These are phyloP conservation scores for Anthopleura sola DNA, from an alignment of 64 coral and sea anemone genomes.

Conservation along the genomic window DNA sequence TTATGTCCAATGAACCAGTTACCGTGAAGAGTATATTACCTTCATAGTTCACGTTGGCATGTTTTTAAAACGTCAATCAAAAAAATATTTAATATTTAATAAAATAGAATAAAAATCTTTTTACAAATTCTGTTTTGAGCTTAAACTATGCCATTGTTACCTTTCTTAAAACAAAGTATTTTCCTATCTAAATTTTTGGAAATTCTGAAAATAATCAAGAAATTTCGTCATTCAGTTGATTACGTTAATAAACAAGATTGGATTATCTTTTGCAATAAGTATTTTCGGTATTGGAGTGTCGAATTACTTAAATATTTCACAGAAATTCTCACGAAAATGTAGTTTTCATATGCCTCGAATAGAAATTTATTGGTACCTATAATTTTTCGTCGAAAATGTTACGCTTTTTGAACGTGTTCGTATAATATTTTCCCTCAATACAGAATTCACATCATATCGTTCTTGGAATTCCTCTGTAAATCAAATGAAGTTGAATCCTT, in stretches of 20 bases:
- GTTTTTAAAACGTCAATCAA: background rate
- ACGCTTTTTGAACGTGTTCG: background rate
- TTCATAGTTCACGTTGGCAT: background rate
- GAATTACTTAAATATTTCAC: background rate
- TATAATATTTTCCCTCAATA: background rate
- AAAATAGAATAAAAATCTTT: too few species aligned
- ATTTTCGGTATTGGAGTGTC: background rate
- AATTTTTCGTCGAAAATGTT: background rate
- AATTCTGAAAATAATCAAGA: too few species aligned
- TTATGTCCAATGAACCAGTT: background rate
- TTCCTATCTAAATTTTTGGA: too few species aligned
- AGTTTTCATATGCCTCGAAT: too few species aligned
- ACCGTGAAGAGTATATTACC: background rate
- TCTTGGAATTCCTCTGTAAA: background rate
- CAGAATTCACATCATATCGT: background rate
- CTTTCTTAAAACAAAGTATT: too few species aligned
- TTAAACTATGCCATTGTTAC: too few species aligned
- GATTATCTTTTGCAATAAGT: background rate
- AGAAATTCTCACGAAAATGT: background rate
- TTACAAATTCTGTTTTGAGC: too few species aligned
- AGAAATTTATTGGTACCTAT: background rate
- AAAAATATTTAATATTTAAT: too few species aligned
- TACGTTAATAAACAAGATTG: background rate
- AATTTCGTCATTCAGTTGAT: background rate
- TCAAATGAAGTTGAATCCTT: background rate